Base-by-base conservation (phyloP, 2,113 vertebrate genomes). In the Ageneiosus marmoratus region DNA sequence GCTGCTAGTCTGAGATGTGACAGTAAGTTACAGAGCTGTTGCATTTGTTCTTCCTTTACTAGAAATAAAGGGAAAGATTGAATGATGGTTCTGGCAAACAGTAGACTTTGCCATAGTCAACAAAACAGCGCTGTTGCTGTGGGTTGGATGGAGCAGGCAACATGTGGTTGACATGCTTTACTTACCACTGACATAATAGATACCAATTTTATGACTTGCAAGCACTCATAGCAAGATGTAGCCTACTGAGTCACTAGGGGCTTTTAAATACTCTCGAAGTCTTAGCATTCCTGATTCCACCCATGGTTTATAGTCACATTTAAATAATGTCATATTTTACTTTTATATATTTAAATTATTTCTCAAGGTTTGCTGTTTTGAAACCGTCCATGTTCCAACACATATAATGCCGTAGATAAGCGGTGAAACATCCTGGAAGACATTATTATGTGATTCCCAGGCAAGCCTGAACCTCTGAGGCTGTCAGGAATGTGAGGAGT, bases 401-500 rank as follows among this genome's bases (percentile, higher is more conserved):
- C 48, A 5, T 34, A 34, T 55, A 75, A 34, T 53, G 73, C n/a
- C 22, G 24, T 32, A 74, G 48, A 74, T 74, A 74, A 74, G 55
- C 34, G 1, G 7, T 24, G 29, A 24, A 27, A 46, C 37, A 51
- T 53, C 53, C 70, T 81, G 41, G 79, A 53, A 62, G 80, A 77
- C 63, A 76, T 74, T 72, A 56, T 55, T 76, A 60, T 29, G n/a
- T 63, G 53, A 51, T 86, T 86, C 63, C 48, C 74, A 69, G 74
- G 75, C 74, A 69, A 72, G 82, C 51, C 62, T 60, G 75, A 70
- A 67, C 50, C 53, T 83, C 82, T 69, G 63, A 70, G 41, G 82
- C 63, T 83, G 62, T 76, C 63, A 84, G 82, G 82, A 84, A 84
- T 73, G 79, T 78, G 44, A 84, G 56, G 74, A 50, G 62, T 83